Evolutionary conservation across 2,888 invertebrate genomes (phyloP), one percentile per base, ranked within the genome.

Genomic region (Tanytarsus gracilentus): DNA sequence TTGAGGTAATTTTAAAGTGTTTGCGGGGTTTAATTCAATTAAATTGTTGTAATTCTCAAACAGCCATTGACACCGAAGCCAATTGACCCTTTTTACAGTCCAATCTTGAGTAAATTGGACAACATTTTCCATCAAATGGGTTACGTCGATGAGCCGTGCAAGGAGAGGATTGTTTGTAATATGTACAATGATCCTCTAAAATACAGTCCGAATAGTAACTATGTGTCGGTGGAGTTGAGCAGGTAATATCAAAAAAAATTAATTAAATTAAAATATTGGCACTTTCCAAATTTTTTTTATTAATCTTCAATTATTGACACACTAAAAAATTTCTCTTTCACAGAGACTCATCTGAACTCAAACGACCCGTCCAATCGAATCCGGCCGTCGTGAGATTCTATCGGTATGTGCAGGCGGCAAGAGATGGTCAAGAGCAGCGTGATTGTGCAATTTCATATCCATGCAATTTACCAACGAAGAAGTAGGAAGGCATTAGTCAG

Each of bases 201-300:
- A 66, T 91, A 86, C 67, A 84, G 88, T 62, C 92, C 91, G 0
- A 87, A 88, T 70, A 91, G 91, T 70, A 92, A 92, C 73, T 79
- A 90, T 62, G 80, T 92, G 58, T 91, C 91, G 16, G 86, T 86
- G 40, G 90, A 91, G 70, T 77, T 92, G 49, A 91, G 91, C 81
- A 88, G 91, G 92, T 91, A 72, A 79, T 83, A 77, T 50, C 52
- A 9, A 11, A 14, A 44, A 23, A 50, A 26, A 49, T 14, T 40
- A 8, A 23, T 26, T 33, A 36, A 14, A 27, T 33, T 11, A 33
- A n/a, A n/a, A n/a, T n/a, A n/a, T n/a, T n/a, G n/a, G n/a, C n/a
- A n/a, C n/a, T n/a, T n/a, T 33, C 33, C 2, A 9, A 33, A 33
- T 55, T 5, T 23, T 27, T 11, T 52, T 44, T 27, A 23, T 49